These are phyloP conservation scores for Tokudaia tokunoshimensis DNA, from an alignment of 2,797 vertebrate genomes.

Conservation along the genomic window DNA sequence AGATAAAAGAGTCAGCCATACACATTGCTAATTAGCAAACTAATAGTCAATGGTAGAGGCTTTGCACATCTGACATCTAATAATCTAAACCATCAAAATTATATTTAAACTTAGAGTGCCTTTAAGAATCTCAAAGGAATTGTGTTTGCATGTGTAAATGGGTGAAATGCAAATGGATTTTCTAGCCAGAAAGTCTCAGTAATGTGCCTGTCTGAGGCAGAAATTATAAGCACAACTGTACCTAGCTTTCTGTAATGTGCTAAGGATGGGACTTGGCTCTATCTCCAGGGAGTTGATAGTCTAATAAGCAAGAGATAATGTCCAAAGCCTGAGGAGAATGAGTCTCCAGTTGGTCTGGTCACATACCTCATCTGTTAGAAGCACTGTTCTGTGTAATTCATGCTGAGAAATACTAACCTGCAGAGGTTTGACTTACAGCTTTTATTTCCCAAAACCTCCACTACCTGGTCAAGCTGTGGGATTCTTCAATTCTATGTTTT, in stretches of 20 bases:
- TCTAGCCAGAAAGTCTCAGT: background rate
- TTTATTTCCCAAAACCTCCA: background rate
- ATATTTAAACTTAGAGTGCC: background rate
- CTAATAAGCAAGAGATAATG: background rate
- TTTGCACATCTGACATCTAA: background rate
- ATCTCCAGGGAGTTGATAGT: background rate
- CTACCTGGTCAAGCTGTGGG: background rate
- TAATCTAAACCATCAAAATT: background rate
- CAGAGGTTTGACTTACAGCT: background rate
- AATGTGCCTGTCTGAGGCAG: accelerated
- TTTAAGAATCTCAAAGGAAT: background rate
- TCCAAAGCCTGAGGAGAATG: background rate
- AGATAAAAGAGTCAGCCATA: background rate
- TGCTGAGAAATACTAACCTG: background rate
- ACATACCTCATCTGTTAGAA: background rate
- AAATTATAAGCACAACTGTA: background rate
- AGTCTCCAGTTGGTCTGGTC: no score
- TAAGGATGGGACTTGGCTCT: background rate
- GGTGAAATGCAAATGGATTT: background rate
- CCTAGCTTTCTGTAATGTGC: background rate
- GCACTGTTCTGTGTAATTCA: background rate
- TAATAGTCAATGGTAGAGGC: background rate
- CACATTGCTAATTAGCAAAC: background rate
- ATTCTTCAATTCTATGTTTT: background rate
- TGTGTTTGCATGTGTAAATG: background rate